These are phyloP conservation scores for Schizaphis graminum DNA, from an alignment of 2,888 invertebrate species.

Conservation along the genomic window DNA sequence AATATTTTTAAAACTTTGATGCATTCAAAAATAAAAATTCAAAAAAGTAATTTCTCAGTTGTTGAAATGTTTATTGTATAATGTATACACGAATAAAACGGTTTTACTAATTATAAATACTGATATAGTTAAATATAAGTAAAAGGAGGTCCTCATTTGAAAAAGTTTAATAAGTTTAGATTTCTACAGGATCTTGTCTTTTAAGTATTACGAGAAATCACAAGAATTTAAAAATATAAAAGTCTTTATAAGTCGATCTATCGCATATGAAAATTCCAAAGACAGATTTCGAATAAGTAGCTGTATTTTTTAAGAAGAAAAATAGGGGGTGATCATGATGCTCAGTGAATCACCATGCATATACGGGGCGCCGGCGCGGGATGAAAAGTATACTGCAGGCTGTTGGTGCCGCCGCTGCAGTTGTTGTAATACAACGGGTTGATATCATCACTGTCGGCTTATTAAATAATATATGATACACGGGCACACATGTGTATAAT, in stretches of 20 bases:
- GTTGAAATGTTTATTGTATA: too few relatives aligned
- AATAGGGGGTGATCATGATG: too few relatives aligned
- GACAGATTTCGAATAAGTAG: not conserved
- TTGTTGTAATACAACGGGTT: not conserved
- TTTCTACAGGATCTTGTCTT: not conserved
- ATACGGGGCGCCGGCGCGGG: too few relatives aligned
- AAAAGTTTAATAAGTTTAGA: not conserved
- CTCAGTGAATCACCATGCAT: too few relatives aligned
- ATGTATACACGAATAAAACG: too few relatives aligned
- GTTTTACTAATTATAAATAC: not conserved
- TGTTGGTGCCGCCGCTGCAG: not conserved
- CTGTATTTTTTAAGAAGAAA: too few relatives aligned
- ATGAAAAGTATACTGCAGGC: not conserved
- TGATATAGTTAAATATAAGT: not conserved
- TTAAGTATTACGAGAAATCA: not conserved
- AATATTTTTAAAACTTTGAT: not conserved
- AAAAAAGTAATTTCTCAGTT: too few relatives aligned
- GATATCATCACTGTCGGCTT: not conserved
- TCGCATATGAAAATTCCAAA: not conserved
- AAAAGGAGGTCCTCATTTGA: too few relatives aligned
- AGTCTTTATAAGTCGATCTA: not conserved
- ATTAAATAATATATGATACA: not conserved
- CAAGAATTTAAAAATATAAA: not conserved
- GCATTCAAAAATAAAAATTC: too few relatives aligned
- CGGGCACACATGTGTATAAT: not conserved